These are phyloP conservation scores for Drosophila biarmipes DNA, from an alignment of 1,140 invertebrate genomes.

Conservation along the genomic window DNA sequence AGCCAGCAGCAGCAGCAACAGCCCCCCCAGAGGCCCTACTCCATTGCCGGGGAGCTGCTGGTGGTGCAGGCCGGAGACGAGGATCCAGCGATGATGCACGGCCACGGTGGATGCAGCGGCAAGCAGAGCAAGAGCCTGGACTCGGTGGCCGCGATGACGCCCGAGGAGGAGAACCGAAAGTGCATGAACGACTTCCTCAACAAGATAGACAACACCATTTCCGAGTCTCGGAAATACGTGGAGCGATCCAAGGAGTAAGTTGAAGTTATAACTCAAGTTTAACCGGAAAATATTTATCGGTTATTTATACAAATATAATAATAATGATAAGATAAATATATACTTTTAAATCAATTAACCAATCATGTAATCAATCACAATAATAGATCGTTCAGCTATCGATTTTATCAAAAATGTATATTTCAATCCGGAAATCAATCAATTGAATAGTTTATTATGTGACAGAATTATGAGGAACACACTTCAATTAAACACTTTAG, in stretches of 20 bases:
- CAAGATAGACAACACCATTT: conserved; percentile 94
- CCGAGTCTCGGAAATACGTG: conserved; percentile 93
- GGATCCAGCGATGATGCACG: conserved; percentile 61
- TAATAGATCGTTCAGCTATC: not conserved
- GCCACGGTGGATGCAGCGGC: conserved; percentile 57
- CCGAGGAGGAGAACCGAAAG: conserved; percentile 88
- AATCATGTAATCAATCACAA: not conserved
- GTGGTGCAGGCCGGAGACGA: conserved; percentile 65
- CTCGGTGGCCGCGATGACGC: conserved; percentile 85
- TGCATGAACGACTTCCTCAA: conserved; percentile 92
- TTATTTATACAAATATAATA: no score
- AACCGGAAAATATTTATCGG: no score
- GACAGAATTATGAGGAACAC: not conserved
- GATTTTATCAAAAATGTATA: not conserved
- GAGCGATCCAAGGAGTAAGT: conserved; percentile 91
- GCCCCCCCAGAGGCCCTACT: conserved; percentile 78
- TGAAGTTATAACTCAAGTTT: no score
- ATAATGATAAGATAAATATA: no score
- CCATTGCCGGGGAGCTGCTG: conserved; percentile 85
- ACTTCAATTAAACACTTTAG: not conserved
- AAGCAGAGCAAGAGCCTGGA: conserved; percentile 84
- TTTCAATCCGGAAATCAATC: not conserved
- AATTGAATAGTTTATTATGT: not conserved
- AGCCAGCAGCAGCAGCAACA: conserved; percentile 26
- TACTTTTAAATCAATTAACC: not conserved